phyloP scores from a whole-genome alignment of 2,113 vertebrate species.

The Clinocottus analis region DNA sequence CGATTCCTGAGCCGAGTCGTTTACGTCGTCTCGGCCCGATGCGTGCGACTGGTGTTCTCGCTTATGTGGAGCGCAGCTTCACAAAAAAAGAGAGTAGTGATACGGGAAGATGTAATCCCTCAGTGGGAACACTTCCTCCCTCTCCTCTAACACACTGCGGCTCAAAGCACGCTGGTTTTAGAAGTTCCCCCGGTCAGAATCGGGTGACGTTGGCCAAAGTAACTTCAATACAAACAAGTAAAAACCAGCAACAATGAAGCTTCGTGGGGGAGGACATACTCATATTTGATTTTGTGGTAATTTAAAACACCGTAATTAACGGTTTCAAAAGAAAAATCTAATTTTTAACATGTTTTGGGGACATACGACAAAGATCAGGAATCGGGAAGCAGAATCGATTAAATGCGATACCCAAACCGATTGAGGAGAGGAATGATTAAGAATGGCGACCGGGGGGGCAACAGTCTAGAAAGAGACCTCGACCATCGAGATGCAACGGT shows the following conservation, averaged over 20 bases:
- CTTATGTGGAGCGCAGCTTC: not conserved
- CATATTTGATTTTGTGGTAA: not conserved
- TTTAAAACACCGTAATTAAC: slow-evolving; percentile 1
- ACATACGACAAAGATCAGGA: not conserved
- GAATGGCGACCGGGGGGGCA: slow-evolving; percentile 20
- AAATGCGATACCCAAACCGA: slow-evolving; percentile 15
- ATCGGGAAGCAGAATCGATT: not conserved
- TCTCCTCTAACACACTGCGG: not conserved
- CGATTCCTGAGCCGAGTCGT: not conserved
- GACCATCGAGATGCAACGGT: slow-evolving; percentile 33
- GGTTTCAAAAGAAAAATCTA: not conserved
- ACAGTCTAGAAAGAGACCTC: slow-evolving; percentile 57
- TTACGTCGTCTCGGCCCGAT: not conserved
- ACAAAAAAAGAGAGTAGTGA: not conserved
- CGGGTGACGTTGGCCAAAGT: not conserved
- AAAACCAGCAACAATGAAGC: not conserved
- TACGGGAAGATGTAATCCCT: not conserved
- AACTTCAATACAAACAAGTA: not conserved
- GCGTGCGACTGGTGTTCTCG: not conserved
- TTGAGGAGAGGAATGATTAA: slow-evolving; percentile 3
- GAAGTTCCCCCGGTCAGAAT: not conserved
- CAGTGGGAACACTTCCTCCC: not conserved
- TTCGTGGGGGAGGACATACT: not conserved
- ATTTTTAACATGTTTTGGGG: not conserved
- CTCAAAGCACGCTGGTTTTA: not conserved